Base-by-base conservation (phyloP, 1,140 invertebrate genomes). In the Drosophila kurseongensis region DNA sequence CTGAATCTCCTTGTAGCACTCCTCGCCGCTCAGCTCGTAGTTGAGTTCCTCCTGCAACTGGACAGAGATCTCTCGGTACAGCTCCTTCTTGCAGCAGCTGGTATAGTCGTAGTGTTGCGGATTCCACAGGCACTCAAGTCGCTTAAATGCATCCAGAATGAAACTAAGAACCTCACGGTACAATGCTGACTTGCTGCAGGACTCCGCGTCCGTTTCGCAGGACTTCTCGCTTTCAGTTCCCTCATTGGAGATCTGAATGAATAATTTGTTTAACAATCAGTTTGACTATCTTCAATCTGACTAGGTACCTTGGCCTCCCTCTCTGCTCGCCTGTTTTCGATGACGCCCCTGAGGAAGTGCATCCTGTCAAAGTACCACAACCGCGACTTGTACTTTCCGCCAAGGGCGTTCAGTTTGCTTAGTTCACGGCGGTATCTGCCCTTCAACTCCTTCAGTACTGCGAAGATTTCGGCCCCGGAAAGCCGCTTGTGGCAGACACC, bases 121-220 rank as follows among this genome's bases (percentile, higher is more conserved):
- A 78, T 91, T 91, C 90, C 90, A 91, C 18, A 91, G 75, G 8
- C 79, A 78, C 18, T 91, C 90, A 50, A 77, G 69, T 0, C 77
- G 50, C n/a, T 78, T 75, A 27, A 90, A 91, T 0, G 79, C 72
- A 3, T 86, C 62, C 12, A 91, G 72, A 16, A 91, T 75, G 40
- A 68, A 90, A 57, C 82, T 90, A 1, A 91, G 79, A 1, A 86
- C 82, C 14, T 90, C 84, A 10, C 78, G 80, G 41, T 75, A 85
- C 35, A 85, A 78, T 2, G 75, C 54, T 0, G 78, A 84, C 44
- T 90, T 90, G 32, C 62, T 66, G 18, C 56, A 81, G 42, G 86
- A 84, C 12, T 90, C 86, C 4, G 58, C 80, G 23, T 91, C 86
- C 9, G 82, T 90, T 51, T 90, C 88, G 40, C 89, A 74, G 0